Percentiles rank a stretch among this genome's conserved stretches.
These are phyloP conservation scores for Agriotes lineatus DNA, from an alignment of 2,888 invertebrate genomes.

Conservation along the genomic window DNA sequence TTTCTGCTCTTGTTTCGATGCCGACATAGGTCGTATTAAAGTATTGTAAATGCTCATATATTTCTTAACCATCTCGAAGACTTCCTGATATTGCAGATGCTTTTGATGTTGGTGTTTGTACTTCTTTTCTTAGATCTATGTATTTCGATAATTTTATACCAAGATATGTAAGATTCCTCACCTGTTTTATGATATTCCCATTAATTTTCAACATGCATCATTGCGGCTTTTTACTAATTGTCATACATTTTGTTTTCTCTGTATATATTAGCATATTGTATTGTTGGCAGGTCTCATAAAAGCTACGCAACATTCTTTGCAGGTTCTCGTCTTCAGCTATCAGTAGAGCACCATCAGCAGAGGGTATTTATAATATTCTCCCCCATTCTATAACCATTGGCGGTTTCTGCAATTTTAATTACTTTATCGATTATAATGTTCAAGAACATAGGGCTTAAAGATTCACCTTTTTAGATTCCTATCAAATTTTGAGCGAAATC, in stretches of 20 bases:
- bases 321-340: not conserved
- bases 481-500: too few species aligned
- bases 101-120: too few species aligned
- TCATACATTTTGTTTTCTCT: too few species aligned
- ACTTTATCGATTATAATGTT: not conserved
- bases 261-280: not conserved
- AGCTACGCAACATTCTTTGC: too few species aligned
- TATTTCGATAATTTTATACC: not conserved
- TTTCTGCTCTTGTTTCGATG: not conserved
- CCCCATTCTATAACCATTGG: not conserved
- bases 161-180: not conserved
- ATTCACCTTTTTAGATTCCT: too few species aligned
- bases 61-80: not conserved
- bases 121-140: not conserved
- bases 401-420: not conserved
- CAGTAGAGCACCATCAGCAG: not conserved
- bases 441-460: not conserved
- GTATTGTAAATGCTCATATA: not conserved
- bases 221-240: not conserved
- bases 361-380: not conserved
- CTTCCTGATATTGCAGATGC: not conserved
- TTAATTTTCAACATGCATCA: not conserved
- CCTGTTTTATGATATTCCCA: too few species aligned
- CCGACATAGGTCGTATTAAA: not conserved
- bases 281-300: not conserved